These are phyloP conservation scores for Pangasius sanitwongsei DNA, from an alignment of 2,797 vertebrate genomes.

Conservation along the genomic window DNA sequence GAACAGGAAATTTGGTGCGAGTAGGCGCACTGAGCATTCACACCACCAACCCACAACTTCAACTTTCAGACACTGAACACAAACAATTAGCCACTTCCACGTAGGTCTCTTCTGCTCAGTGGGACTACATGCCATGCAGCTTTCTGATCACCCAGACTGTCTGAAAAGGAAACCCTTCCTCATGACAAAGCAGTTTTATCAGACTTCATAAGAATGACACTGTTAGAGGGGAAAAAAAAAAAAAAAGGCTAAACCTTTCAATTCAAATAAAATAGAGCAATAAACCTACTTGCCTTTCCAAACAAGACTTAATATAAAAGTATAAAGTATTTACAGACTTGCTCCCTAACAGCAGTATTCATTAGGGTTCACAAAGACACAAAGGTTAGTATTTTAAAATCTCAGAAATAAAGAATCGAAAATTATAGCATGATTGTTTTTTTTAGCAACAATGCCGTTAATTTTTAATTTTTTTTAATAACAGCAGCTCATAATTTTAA, in stretches of 20 bases:
- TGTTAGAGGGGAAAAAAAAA: no score
- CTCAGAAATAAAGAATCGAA: neutral
- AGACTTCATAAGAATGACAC: neutral
- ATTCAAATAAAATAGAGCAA: neutral
- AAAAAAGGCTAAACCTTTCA: neutral
- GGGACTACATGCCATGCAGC: neutral
- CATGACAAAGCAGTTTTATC: neutral
- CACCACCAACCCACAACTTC: constrained; percentile 16
- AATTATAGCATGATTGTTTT: no score
- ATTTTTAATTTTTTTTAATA: no score
- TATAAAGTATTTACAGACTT: neutral
- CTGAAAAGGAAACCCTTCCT: neutral
- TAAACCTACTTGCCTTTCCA: neutral
- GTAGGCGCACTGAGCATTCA: neutral
- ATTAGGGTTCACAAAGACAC: no score
- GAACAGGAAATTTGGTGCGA: constrained; percentile 27
- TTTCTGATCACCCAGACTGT: neutral
- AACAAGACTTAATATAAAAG: neutral
- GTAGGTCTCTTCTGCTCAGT: no score
- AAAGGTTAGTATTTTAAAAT: neutral
- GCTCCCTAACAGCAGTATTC: neutral
- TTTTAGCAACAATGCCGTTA: neutral
- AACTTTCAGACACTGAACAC: constrained; percentile 8
- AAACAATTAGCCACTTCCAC: neutral
- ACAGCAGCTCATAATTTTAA: no score